These are phyloP conservation scores for Corythaixoides concolor DNA, from an alignment of 2,113 vertebrate genomes.

Conservation along the genomic window DNA sequence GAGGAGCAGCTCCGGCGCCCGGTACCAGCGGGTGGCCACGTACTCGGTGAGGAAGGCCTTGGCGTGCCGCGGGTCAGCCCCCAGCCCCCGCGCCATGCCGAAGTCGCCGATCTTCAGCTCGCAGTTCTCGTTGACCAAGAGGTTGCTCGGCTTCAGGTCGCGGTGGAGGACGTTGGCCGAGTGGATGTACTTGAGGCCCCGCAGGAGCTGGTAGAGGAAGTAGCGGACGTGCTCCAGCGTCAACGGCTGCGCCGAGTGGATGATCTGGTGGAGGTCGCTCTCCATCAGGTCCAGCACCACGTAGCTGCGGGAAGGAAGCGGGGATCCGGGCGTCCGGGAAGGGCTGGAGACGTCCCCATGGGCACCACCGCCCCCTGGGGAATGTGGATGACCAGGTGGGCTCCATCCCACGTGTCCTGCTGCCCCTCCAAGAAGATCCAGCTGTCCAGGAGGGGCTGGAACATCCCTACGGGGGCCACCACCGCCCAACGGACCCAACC, in stretches of 20 bases:
- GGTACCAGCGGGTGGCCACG: conserved; percentile 96
- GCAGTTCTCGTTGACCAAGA: conserved; percentile 95
- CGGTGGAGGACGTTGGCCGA: conserved; percentile 96
- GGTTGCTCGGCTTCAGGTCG: conserved; percentile 94
- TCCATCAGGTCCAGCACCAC: conserved; percentile 98
- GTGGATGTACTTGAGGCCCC: conserved; percentile 96
- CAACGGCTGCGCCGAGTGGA: conserved; percentile 89
- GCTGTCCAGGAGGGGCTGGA: no score
- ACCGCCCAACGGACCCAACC: no score
- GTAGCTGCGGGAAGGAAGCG: conserved; percentile 69
- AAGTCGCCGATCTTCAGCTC: conserved; percentile 97
- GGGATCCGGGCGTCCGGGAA: not conserved
- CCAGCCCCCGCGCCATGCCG: conserved; percentile 92
- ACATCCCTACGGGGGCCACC: not conserved
- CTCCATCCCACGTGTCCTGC: not conserved
- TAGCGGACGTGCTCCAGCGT: conserved; percentile 92
- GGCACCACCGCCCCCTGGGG: accelerated
- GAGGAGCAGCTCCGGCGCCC: conserved; percentile 91
- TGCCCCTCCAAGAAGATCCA: no score
- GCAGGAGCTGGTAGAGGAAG: conserved; percentile 94
- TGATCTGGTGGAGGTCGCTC: conserved; percentile 97
- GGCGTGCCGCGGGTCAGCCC: conserved; percentile 83
- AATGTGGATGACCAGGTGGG: no score
- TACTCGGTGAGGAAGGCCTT: conserved; percentile 95
- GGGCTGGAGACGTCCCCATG: not conserved